Evolutionary conservation across 1,140 invertebrate genomes (phyloP).

Genomic region (Lepidurus apus): DNA sequence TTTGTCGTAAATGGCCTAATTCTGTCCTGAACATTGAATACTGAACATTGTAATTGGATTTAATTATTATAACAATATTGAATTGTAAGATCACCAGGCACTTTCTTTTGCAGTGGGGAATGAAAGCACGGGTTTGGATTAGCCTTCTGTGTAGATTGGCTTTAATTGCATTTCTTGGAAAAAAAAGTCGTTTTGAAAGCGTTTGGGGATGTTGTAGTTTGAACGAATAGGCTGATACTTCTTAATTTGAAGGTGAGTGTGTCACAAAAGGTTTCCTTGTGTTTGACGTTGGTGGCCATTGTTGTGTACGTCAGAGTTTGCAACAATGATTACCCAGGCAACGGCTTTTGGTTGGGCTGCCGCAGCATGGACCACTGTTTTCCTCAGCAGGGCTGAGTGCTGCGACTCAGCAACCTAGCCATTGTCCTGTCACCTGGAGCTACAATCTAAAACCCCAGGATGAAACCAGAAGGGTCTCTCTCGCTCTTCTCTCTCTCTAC

Average conservation of each 20-base stretch:
- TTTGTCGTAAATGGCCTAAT: too few species aligned
- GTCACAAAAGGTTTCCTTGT: constrained; percentile 14
- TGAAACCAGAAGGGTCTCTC: constrained; percentile 13
- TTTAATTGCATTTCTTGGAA: too few species aligned
- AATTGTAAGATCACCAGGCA: too few species aligned
- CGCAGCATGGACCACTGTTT: constrained; percentile 17
- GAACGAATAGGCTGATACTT: neutral
- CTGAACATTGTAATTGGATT: too few species aligned
- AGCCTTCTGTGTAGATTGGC: too few species aligned
- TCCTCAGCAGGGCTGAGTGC: constrained; percentile 15
- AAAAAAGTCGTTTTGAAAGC: too few species aligned
- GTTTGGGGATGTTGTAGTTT: too few species aligned
- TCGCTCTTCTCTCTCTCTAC: neutral
- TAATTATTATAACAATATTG: too few species aligned
- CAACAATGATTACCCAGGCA: constrained; percentile 21
- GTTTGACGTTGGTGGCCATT: constrained; percentile 18
- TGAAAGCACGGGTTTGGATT: too few species aligned
- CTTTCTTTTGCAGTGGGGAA: too few species aligned
- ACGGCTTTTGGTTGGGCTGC: constrained; percentile 14
- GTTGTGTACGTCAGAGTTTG: constrained; percentile 11
- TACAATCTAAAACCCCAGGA: constrained; percentile 18
- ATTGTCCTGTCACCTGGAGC: constrained; percentile 20
- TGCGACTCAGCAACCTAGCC: constrained; percentile 17
- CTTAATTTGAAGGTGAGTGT: constrained; percentile 7
- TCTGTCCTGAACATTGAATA: too few species aligned